Percentiles rank a stretch among this genome's conserved stretches.
These are phyloP conservation scores for Acanthisitta chloris DNA, from an alignment of 2,113 vertebrate genomes.

Conservation along the genomic window DNA sequence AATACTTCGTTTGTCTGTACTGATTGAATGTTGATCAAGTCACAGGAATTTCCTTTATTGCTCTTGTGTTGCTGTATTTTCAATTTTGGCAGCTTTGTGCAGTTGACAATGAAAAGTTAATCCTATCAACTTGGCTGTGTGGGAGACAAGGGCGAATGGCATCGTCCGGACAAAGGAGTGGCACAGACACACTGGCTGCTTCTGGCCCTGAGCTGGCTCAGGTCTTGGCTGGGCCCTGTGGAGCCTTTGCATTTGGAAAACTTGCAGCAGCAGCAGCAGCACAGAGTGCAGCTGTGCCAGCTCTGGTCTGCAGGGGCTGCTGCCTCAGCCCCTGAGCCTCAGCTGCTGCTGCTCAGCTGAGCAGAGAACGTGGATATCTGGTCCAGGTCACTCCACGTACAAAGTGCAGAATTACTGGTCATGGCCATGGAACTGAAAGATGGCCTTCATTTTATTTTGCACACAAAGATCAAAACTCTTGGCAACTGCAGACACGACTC, in stretches of 20 bases:
- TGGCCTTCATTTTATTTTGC: background rate
- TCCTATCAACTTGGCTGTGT: background rate
- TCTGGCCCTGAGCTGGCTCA: background rate
- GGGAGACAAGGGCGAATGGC: background rate
- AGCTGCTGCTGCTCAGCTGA: background rate
- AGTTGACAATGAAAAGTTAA: background rate
- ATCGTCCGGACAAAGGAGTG: background rate
- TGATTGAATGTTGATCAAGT: background rate
- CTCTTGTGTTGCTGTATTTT: background rate
- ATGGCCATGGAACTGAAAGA: background rate
- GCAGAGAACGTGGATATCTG: background rate
- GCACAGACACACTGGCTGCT: background rate
- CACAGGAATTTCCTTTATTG: background rate
- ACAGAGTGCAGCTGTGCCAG: rapidly evolving
- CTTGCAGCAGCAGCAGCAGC: rapidly evolving
- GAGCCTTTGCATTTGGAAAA: background rate
- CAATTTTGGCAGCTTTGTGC: background rate
- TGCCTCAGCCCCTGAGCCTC: background rate
- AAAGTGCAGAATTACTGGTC: background rate
- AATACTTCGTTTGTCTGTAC: background rate
- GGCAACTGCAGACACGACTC: background rate
- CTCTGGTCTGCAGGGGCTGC: background rate
- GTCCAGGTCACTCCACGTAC: background rate
- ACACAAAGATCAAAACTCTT: background rate
- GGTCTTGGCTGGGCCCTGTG: background rate